Evolutionary conservation across 2,888 invertebrate species (phyloP).

Genomic region (Tridacna gigas): DNA sequence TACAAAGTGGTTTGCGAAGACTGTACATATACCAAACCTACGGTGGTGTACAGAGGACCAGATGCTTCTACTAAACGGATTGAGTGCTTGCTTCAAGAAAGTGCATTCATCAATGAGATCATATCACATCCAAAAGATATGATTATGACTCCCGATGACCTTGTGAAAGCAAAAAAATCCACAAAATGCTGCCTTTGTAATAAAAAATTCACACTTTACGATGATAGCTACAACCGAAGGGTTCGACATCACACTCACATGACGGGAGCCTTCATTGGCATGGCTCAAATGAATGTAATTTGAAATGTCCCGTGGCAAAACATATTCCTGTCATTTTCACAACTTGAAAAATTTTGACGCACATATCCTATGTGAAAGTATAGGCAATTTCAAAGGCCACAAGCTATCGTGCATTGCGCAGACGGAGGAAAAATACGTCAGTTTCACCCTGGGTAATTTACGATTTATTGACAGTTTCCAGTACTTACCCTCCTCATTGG

Average conservation of each 20-base stretch:
- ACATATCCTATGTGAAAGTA: conserved; percentile 34
- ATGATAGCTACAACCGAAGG: not conserved
- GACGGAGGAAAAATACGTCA: conserved; percentile 26
- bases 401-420: conserved; percentile 28
- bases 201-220: not conserved
- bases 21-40: conserved; percentile 14
- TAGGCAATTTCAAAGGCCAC: conserved; percentile 24
- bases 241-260: conserved; percentile 50
- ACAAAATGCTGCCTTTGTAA: conserved; percentile 23
- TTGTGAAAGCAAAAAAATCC: conserved; percentile 50
- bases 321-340: conserved; percentile 42
- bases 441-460: conserved; percentile 24
- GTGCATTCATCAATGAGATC: conserved; percentile 33
- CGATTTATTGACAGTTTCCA: conserved; percentile 30
- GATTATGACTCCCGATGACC: conserved; percentile 13
- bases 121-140: conserved; percentile 29
- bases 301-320: conserved; percentile 30
- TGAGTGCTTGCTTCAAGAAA: conserved; percentile 28
- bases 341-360: too few relatives aligned
- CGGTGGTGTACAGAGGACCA: conserved; percentile 22
- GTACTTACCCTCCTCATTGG: too few relatives aligned
- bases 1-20: conserved; percentile 29
- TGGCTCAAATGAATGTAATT: conserved; percentile 40
- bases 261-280: conserved; percentile 38
- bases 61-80: conserved; percentile 16